phyloP scores from a whole-genome alignment of 1,140 invertebrate species.

The Zaprionus inermis region DNA sequence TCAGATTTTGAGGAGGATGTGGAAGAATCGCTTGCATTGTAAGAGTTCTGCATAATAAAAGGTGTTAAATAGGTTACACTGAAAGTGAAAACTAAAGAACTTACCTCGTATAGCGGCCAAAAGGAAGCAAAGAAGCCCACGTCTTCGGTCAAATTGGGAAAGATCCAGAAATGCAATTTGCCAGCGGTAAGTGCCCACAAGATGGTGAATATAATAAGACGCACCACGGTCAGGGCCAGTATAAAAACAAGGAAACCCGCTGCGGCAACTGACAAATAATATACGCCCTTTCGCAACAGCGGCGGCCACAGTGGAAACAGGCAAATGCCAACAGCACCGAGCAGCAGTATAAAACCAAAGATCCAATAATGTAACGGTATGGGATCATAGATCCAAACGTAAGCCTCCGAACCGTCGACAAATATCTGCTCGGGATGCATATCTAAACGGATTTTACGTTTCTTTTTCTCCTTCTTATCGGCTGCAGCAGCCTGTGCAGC shows the following conservation, averaged over 20 bases:
- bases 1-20: constrained; percentile 79
- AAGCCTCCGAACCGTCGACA: constrained; percentile 96
- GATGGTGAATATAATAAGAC: constrained; percentile 95
- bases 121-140: constrained; percentile 99
- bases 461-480: constrained; percentile 86
- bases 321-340: constrained; percentile 97
- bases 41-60: constrained; percentile 59
- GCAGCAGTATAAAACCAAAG: constrained; percentile 94
- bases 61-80: not conserved
- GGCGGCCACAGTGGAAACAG: constrained; percentile 99
- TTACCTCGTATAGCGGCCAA: constrained; percentile 97
- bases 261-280: constrained; percentile 97
- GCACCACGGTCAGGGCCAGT: constrained; percentile 93
- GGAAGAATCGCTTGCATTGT: constrained; percentile 61
- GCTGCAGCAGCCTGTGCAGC: constrained; percentile 39
- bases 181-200: constrained; percentile 96
- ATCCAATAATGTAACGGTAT: constrained; percentile 98
- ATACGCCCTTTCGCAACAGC: constrained; percentile 95
- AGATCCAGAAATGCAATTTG: constrained; percentile 97
- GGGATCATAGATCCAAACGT: constrained; percentile 99
- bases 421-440: constrained; percentile 98
- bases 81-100: constrained; percentile 17
- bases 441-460: constrained; percentile 92
- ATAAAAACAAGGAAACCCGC: constrained; percentile 97
- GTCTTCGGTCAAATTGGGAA: constrained; percentile 99